These are phyloP conservation scores for Drosophila eohydei DNA, from an alignment of 2,888 invertebrate genomes.

Conservation along the genomic window DNA sequence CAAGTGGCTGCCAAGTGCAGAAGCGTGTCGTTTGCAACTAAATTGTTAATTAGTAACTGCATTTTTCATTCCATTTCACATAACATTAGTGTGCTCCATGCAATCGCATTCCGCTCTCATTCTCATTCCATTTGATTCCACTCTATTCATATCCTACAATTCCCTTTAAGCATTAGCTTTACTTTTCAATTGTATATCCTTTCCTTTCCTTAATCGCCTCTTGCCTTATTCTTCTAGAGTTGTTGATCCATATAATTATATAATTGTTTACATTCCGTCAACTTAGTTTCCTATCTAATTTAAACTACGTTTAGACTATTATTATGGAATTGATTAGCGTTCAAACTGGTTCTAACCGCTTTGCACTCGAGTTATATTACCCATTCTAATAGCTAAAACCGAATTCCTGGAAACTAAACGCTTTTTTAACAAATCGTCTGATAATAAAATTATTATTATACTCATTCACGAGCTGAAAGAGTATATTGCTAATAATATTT, in stretches of 20 bases:
- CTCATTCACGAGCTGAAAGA: no score
- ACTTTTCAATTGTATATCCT: no score
- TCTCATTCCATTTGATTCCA: neutral
- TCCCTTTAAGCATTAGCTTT: no score
- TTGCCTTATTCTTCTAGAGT: neutral
- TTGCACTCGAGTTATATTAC: slow-evolving; percentile 15
- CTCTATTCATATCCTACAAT: no score
- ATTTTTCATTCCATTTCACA: neutral
- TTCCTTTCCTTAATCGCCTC: no score
- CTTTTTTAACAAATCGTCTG: slow-evolving; percentile 16
- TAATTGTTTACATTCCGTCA: neutral
- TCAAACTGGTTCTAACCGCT: slow-evolving; percentile 30
- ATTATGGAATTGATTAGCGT: slow-evolving; percentile 30
- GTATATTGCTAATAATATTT: no score
- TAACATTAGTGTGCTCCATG: neutral
- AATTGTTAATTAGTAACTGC: neutral
- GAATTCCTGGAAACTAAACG: slow-evolving; percentile 25
- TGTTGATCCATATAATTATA: neutral
- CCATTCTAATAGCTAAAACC: slow-evolving; percentile 20
- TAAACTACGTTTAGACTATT: slow-evolving; percentile 1
- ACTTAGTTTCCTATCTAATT: neutral
- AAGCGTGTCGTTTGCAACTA: neutral
- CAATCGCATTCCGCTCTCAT: neutral
- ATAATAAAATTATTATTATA: slow-evolving; percentile 17
- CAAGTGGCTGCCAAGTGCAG: neutral